Base-by-base conservation (phyloP, 2,888 invertebrate species). In the Choreutis nemorana region DNA sequence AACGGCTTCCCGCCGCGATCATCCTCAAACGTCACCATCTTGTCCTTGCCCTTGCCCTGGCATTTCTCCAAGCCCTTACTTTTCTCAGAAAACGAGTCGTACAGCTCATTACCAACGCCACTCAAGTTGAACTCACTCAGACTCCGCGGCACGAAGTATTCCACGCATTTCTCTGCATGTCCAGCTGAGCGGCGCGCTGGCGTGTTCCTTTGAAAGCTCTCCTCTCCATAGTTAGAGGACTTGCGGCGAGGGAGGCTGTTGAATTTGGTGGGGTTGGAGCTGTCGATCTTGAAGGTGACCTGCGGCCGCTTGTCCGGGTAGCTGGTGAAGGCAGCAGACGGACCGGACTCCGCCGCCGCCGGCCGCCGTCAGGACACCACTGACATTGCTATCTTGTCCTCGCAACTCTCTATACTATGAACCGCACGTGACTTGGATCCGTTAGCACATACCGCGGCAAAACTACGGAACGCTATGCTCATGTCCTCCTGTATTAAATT, bases 71-170 rank as follows among this genome's bases (percentile, higher is more conserved):
- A 45, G 36, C 55, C 50, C 32, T 59, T 39, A 35, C 43, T 31
- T 37, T 49, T 24, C 50, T 26, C 15, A 9, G 11, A 9, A 10
- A 26, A 26, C 32, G 33, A 16, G 12, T 58, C 55, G 35, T 46
- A 52, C 31, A 61, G 35, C 21, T 48, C 36, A 38, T 36, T 39
- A 47, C 86, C 83, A 28, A 83, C 78, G 5, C 86, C 82, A 21
- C 89, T 86, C 32, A 91, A 62, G 57, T 91, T 89, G 52, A 91
- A 91, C 57, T 91, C 91, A 64, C 91, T 91, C 33, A 91, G 83
- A 62, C 90, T 90, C 33, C 91, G 81, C 36, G 91, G 91, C 37
- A 91, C 90, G 58, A 91, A 91, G 61, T 91, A 91, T 55, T 91
- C 91, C 33, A 90, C 78, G 37, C 87, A 82, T 26, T 84, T 83